Percentiles rank a stretch among this genome's conserved stretches.
Evolutionary conservation across 2,113 vertebrate species (phyloP).

Genomic region (Rhipidura dahli): DNA sequence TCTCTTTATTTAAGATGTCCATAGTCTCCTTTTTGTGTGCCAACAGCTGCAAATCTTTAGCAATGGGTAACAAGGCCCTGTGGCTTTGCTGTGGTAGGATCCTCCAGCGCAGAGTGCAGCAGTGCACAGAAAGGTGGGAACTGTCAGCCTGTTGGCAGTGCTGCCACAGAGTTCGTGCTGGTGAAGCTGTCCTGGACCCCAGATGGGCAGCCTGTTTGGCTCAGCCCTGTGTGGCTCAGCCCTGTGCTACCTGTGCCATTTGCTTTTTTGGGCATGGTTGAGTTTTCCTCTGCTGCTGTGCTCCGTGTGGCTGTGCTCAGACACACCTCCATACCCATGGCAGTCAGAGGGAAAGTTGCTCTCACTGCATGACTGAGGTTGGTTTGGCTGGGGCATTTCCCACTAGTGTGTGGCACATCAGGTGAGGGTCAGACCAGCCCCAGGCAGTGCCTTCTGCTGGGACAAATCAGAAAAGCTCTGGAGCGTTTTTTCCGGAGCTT

Average conservation of each 20-base stretch:
- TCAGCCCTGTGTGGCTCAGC: not conserved
- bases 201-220: not conserved
- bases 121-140: not conserved
- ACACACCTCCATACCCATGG: not conserved
- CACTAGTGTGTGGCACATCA: not conserved
- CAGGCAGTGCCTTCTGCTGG: not conserved
- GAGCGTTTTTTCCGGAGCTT: too few species aligned
- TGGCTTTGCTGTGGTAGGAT: not conserved
- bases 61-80: not conserved
- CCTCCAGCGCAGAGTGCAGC: not conserved
- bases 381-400: not conserved
- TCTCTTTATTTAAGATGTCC: accelerated
- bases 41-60: not conserved
- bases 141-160: not conserved
- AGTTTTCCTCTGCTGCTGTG: not conserved
- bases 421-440: not conserved
- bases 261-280: not conserved
- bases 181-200: not conserved
- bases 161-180: not conserved
- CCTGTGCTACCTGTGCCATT: not conserved
- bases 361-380: not conserved
- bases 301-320: accelerated
- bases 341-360: not conserved
- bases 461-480: not conserved
- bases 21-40: not conserved